Evolutionary conservation across 2,113 vertebrate species (phyloP).

Genomic region (Harpagus bidentatus): DNA sequence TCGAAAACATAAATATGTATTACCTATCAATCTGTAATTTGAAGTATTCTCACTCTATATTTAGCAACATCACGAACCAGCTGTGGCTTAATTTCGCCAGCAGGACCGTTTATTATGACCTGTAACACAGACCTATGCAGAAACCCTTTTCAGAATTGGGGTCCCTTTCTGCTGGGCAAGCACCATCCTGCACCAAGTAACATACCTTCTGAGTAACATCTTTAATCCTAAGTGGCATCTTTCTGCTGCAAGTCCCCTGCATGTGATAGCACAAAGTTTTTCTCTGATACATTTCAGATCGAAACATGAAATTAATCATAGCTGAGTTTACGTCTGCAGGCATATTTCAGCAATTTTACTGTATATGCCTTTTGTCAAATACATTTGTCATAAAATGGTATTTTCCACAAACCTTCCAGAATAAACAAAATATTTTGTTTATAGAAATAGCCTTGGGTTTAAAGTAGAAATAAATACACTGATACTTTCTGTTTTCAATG

Average conservation of each 20-base stretch:
- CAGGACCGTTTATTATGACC: neutral
- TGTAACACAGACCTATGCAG: neutral
- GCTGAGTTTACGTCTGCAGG: neutral
- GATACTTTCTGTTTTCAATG: neutral
- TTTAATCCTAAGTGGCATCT: neutral
- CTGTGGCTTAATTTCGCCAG: neutral
- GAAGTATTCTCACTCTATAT: neutral
- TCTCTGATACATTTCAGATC: neutral
- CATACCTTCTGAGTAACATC: neutral
- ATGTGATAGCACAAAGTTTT: neutral
- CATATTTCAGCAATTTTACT: neutral
- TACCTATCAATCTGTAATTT: neutral
- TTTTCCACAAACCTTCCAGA: neutral
- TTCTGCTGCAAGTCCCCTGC: neutral
- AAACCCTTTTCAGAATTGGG: neutral
- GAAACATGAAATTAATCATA: neutral
- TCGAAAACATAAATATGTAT: neutral
- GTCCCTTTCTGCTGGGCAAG: neutral
- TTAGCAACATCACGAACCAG: neutral
- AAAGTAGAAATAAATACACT: neutral
- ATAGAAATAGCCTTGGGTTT: neutral
- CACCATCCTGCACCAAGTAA: neutral
- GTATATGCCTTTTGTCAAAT: constrained; percentile 33
- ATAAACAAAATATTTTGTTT: constrained; percentile 27
- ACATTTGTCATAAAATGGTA: neutral